A percentile compares a stretch with the other conserved stretches of the same genome.
Conservation (phyloP, 2,797 vertebrate genomes). For the Hozukius guyotensis region DNA sequence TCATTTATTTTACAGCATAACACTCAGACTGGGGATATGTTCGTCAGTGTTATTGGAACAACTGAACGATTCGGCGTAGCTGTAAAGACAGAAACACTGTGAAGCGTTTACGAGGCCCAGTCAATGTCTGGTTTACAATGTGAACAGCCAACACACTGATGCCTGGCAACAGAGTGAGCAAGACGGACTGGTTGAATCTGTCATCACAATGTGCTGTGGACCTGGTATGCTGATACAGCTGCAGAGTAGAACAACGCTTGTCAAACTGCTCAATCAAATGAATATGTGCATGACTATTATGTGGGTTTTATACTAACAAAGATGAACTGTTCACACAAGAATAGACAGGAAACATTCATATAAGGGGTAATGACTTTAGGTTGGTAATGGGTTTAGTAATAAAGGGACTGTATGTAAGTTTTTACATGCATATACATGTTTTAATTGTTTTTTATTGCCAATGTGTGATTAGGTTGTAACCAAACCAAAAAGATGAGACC, state of each 20-base stretch:
- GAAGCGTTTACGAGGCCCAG: not conserved
- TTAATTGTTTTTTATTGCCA: no score
- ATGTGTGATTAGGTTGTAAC: no score
- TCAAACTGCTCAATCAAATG: conserved; percentile 6
- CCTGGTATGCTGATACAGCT: not conserved
- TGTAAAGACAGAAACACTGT: not conserved
- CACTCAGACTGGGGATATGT: not conserved
- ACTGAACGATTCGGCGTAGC: not conserved
- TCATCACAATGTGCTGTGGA: not conserved
- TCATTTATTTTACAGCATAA: not conserved
- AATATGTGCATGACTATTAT: not conserved
- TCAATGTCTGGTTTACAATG: not conserved
- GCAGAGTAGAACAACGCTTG: not conserved
- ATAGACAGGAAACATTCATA: not conserved
- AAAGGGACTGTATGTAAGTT: no score
- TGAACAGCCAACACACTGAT: not conserved
- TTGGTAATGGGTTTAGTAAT: no score
- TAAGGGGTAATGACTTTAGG: not conserved
- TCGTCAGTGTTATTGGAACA: not conserved
- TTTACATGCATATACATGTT: no score
- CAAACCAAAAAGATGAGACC: no score
- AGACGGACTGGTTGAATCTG: conserved; percentile 35
- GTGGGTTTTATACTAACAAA: not conserved
- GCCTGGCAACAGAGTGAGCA: conserved; percentile 16
- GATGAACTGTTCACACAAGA: not conserved